These are phyloP conservation scores for Tetramorium simillimum DNA, from an alignment of 1,140 invertebrate genomes.

Conservation along the genomic window DNA sequence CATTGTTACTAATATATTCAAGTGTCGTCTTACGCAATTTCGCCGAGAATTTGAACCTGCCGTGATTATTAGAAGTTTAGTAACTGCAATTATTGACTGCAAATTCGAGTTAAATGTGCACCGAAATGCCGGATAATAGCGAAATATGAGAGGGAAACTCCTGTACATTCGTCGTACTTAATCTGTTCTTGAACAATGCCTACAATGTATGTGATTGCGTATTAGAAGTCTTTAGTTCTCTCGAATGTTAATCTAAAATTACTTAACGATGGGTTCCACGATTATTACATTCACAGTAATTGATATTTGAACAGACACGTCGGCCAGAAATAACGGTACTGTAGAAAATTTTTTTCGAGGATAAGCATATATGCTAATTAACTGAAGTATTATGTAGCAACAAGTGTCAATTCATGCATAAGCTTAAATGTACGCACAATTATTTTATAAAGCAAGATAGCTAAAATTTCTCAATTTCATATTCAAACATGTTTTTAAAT, in stretches of 20 bases:
- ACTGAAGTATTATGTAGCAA: conserved; percentile 2
- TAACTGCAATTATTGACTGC: not conserved
- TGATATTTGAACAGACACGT: not conserved
- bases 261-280: not conserved
- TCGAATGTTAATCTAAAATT: conserved; percentile 21
- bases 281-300: not conserved
- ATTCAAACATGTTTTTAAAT: not conserved
- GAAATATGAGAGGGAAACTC: not conserved
- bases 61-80: not conserved
- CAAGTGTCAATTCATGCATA: conserved; percentile 5
- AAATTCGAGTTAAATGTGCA: conserved; percentile 10
- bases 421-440: conserved; percentile 36
- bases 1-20: not conserved
- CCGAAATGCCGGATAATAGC: conserved; percentile 21
- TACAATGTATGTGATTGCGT: conserved; percentile 37
- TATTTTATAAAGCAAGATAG: conserved; percentile 10
- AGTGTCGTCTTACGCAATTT: not conserved
- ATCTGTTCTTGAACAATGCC: conserved; percentile 30
- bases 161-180: conserved; percentile 56
- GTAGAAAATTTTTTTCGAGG: conserved; percentile 15
- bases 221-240: not conserved
- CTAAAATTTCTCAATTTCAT: not conserved
- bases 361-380: not conserved
- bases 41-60: not conserved
- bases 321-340: not conserved